Evolutionary conservation across 1,140 invertebrate genomes (phyloP).

Genomic region (Scaptomyza graminum): DNA sequence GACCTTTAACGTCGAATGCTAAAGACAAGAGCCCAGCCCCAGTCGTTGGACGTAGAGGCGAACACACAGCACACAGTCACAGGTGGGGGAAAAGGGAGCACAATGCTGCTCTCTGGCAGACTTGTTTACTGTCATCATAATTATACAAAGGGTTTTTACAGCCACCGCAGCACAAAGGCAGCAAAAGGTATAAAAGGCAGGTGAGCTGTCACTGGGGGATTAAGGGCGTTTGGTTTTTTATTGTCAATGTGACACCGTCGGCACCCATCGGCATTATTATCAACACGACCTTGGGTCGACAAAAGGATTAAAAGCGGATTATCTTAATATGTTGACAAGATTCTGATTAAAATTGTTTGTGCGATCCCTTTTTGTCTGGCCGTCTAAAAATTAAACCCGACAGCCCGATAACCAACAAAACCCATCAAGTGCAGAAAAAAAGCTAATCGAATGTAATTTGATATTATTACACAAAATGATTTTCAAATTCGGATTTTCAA

Average conservation of each 20-base stretch:
- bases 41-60: neutral
- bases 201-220: slow-evolving; percentile 53
- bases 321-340: slow-evolving; percentile 82
- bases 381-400: slow-evolving; percentile 4
- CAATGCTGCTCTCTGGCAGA: slow-evolving; percentile 22
- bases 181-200: slow-evolving; percentile 65
- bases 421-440: neutral
- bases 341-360: slow-evolving; percentile 61
- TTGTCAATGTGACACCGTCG: slow-evolving; percentile 32
- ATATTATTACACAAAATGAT: slow-evolving; percentile 2
- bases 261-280: slow-evolving; percentile 40
- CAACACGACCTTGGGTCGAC: slow-evolving; percentile 72
- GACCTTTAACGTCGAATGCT: slow-evolving; percentile 11
- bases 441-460: slow-evolving; percentile 3
- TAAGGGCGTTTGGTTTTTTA: slow-evolving; percentile 42
- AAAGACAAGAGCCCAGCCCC: slow-evolving; percentile 32
- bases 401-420: neutral
- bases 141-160: slow-evolving; percentile 79
- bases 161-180: slow-evolving; percentile 43
- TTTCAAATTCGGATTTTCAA: neutral
- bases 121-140: slow-evolving; percentile 81
- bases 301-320: slow-evolving; percentile 79
- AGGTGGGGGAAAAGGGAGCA: neutral
- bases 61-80: neutral
- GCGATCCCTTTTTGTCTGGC: slow-evolving; percentile 20